Evolutionary conservation across 37 sponge, comb jelly and placozoan species (phyloP).

Genomic region (Beroe ovata): DNA sequence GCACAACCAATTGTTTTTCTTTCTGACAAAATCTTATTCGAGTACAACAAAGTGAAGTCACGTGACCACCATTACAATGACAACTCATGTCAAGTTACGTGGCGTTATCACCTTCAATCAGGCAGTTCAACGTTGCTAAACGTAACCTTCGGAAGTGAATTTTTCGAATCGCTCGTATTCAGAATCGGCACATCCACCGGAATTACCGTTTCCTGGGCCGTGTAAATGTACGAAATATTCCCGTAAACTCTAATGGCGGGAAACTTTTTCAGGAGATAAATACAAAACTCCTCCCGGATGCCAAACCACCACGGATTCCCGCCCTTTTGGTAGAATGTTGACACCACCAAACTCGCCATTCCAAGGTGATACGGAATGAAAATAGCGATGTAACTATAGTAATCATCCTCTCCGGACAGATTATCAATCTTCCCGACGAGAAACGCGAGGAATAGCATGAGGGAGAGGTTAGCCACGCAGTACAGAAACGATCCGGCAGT

Average conservation of each 20-base stretch:
- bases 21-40: no score
- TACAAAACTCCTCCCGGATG: slow-evolving; percentile 57
- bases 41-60: no score
- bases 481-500: slow-evolving; percentile 61
- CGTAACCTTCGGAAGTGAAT: slow-evolving; percentile 42
- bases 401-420: neutral
- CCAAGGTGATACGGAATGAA: slow-evolving; percentile 56
- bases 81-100: no score
- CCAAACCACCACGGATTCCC: slow-evolving; percentile 68
- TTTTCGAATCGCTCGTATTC: slow-evolving; percentile 35
- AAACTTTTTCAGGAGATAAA: slow-evolving; percentile 37
- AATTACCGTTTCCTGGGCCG: slow-evolving; percentile 15
- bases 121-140: slow-evolving; percentile 54
- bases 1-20: no score
- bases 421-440: slow-evolving; percentile 37
- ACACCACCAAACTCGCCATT: slow-evolving; percentile 31
- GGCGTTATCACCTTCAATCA: no score
- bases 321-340: slow-evolving; percentile 59
- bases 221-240: slow-evolving; percentile 37
- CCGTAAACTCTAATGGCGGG: slow-evolving; percentile 61
- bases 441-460: slow-evolving; percentile 35
- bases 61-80: no score
- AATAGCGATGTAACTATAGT: slow-evolving; percentile 18
- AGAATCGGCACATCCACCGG: slow-evolving; percentile 15
- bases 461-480: slow-evolving; percentile 58